Evolutionary conservation across 37 sponge, comb jelly and placozoan genomes (phyloP).

Genomic region (Halisarca cf. caerulea): DNA sequence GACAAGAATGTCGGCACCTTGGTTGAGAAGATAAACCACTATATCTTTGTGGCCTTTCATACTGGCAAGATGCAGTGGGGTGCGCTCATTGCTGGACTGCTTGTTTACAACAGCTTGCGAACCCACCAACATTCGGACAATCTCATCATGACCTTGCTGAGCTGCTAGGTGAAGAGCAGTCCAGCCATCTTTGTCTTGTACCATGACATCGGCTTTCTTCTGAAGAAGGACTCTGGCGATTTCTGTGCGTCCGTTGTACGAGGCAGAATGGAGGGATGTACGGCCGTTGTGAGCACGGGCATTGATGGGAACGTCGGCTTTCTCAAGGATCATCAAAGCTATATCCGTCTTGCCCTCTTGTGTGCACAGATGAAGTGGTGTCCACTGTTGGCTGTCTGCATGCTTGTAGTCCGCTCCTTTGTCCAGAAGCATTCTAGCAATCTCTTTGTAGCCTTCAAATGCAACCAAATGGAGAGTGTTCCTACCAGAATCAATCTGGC

Average conservation of each 20-base stretch:
- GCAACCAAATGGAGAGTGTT: constrained; percentile 76
- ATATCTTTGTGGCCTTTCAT: constrained; percentile 73
- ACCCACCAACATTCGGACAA: constrained; percentile 57
- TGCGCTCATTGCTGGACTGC: constrained; percentile 66
- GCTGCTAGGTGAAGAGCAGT: constrained; percentile 66
- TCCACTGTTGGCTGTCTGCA: too few relatives aligned
- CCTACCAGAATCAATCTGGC: constrained; percentile 60
- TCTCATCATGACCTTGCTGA: constrained; percentile 62
- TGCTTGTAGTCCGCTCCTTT: constrained; percentile 42
- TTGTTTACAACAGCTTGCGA: constrained; percentile 54
- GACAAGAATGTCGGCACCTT: constrained; percentile 18
- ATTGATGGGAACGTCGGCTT: too few relatives aligned
- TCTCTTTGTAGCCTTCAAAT: constrained; percentile 68
- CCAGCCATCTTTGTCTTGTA: constrained; percentile 72
- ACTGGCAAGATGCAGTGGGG: constrained; percentile 67
- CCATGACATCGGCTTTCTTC: neutral
- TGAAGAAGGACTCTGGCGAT: too few relatives aligned
- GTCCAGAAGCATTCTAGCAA: constrained; percentile 61
- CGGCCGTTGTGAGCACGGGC: too few relatives aligned
- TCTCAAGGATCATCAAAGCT: too few relatives aligned
- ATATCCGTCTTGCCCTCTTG: too few relatives aligned
- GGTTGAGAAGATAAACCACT: constrained; percentile 35
- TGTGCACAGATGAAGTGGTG: too few relatives aligned
- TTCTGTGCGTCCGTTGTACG: too few relatives aligned
- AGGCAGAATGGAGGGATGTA: too few relatives aligned